A percentile compares a stretch with the other conserved stretches of the same genome.
Conservation (phyloP, 2,113 vertebrate genomes). For the Callipepla squamata region DNA sequence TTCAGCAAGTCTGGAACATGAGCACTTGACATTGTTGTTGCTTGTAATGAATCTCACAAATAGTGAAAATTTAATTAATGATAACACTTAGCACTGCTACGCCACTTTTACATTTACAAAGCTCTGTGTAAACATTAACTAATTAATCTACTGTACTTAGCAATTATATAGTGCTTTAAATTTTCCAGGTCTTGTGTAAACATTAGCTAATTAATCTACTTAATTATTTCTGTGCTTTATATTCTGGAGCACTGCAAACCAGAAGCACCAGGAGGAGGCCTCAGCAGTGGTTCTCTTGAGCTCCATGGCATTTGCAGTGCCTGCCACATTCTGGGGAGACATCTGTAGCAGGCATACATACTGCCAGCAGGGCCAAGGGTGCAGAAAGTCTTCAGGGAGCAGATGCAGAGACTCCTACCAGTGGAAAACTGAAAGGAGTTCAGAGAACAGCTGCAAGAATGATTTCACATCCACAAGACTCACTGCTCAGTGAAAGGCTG, state of each 20-base stretch:
- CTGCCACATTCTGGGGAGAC: accelerated
- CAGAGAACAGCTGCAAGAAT: not conserved
- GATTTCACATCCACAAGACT: not conserved
- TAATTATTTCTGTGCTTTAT: constrained; percentile 14
- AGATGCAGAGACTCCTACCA: not conserved
- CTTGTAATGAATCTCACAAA: not conserved
- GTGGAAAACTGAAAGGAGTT: not conserved
- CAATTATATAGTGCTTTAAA: constrained; percentile 32
- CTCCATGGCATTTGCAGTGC: accelerated
- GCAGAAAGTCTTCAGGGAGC: not conserved
- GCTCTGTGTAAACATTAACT: constrained; percentile 23
- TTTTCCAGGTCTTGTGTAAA: constrained; percentile 40
- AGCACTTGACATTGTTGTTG: not conserved
- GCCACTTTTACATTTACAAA: constrained; percentile 26
- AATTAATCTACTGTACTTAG: constrained; percentile 31
- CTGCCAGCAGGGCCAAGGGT: not conserved
- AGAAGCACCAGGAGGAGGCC: not conserved
- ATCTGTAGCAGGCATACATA: not conserved
- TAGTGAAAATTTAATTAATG: constrained; percentile 30
- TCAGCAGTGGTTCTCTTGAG: not conserved
- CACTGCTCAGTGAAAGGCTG: not conserved
- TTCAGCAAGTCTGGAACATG: too few species aligned
- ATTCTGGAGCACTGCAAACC: not conserved
- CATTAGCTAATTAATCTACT: constrained; percentile 47
- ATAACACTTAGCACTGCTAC: not conserved